Conservation (phyloP, 2,113 vertebrate species). For the Pithys albifrons region DNA sequence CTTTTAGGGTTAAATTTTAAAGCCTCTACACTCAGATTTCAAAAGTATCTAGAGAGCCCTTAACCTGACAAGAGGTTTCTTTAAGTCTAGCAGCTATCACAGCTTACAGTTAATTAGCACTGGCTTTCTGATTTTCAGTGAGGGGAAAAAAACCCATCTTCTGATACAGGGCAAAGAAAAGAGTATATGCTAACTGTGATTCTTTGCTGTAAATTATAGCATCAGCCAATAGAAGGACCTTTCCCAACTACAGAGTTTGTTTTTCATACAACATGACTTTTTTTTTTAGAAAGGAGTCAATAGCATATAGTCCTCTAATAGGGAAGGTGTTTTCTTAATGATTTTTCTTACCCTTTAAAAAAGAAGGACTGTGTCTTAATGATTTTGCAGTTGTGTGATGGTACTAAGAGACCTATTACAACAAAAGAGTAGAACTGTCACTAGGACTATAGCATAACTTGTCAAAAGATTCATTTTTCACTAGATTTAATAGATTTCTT, state of each 20-base stretch:
- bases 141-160: background rate
- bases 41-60: background rate
- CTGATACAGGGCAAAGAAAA: background rate
- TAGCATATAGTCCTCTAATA: background rate
- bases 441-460: background rate
- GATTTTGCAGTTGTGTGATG: background rate
- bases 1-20: background rate
- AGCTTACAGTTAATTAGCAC: background rate
- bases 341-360: background rate
- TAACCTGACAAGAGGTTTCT: background rate
- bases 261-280: background rate
- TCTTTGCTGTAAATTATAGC: background rate
- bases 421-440: background rate
- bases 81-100: background rate
- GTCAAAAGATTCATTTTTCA: background rate
- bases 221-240: background rate
- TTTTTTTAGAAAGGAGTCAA: background rate
- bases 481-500: background rate
- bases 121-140: background rate
- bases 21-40: background rate
- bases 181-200: background rate
- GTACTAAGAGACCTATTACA: background rate
- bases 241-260: background rate
- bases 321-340: background rate
- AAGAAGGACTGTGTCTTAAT: background rate